Evolutionary conservation across 2,888 invertebrate species (phyloP).

Genomic region (Carabus problematicus): DNA sequence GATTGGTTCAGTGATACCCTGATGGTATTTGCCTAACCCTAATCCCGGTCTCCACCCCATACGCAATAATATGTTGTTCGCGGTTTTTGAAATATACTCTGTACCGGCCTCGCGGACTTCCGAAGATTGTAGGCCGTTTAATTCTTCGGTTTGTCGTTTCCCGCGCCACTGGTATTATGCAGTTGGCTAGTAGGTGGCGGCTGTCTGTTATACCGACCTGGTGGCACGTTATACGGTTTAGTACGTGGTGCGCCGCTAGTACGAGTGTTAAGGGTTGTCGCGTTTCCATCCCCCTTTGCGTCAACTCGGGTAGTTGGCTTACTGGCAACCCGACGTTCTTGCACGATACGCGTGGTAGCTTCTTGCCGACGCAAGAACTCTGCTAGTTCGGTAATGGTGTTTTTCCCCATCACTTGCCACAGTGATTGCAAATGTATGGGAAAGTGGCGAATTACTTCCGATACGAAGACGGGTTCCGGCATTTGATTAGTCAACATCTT

Average conservation of each 20-base stretch:
- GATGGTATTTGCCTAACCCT: background rate
- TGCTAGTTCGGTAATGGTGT: conserved; percentile 7
- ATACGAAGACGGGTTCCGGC: conserved; percentile 15
- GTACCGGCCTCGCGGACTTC: background rate
- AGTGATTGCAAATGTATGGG: conserved; percentile 22
- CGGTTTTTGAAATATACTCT: background rate
- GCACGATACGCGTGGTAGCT: conserved; percentile 2
- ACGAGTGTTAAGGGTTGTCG: background rate
- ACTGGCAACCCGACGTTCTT: background rate
- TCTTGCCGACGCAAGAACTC: conserved; percentile 20
- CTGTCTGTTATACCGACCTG: background rate
- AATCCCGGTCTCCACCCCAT: conserved; percentile 3
- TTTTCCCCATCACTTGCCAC: conserved; percentile 3
- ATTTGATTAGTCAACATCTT: conserved; percentile 11
- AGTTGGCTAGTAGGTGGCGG: too few relatives aligned
- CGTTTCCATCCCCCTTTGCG: background rate
- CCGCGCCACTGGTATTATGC: background rate
- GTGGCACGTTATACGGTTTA: too few relatives aligned
- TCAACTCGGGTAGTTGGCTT: background rate
- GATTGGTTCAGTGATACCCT: background rate
- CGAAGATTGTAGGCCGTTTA: conserved; percentile 15
- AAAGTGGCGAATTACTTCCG: conserved; percentile 25
- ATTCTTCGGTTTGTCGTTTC: conserved; percentile 18
- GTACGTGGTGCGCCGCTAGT: background rate
- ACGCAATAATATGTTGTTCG: background rate